Evolutionary conservation across 1,140 invertebrate species (phyloP), one percentile per base, ranked within the genome.

Genomic region (Drosophila orosa): DNA sequence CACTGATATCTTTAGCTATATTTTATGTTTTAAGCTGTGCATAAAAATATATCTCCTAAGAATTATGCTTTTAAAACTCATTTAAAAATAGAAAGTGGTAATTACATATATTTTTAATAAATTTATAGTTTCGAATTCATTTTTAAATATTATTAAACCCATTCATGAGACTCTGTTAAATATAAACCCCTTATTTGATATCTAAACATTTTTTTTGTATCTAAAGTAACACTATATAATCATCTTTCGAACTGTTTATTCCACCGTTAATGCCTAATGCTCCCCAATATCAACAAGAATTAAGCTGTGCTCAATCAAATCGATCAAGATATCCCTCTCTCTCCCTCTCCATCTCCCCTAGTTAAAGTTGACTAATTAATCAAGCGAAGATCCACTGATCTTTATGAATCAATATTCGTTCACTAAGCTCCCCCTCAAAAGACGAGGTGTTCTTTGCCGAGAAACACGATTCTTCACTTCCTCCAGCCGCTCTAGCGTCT

Each of bases 351-450:
- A 35, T 19, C 65, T n/a, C 24, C 44, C 25, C 65, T n/a, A 37
- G 22, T 33, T 67, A 42, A 65, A 66, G 25, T 17, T 27, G 45
- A 27, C 65, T 68, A 68, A 68, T 68, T 68, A 68, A 68, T 68
- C 65, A 68, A 68, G 5, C 61, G 45, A 54, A 68, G 65, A 66
- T 68, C 65, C 65, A 68, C 61, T 67, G 65, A 68, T 68, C 65
- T 68, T 68, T 61, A 61, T 61, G 58, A 61, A 61, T 68, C 65
- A 68, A 68, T 68, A 68, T 68, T 54, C 61, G 35, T 54, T 68
- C 31, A 33, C 27, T 44, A 35, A 67, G 65, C 65, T 68, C 33
- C 25, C 62, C 44, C 42, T 13, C 22, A 39, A 17, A 45, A 22
- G 22, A 60, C 31, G 13, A 68, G 65, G 65, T 68, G 65, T 40